Evolutionary conservation across 2,797 vertebrate genomes (phyloP).

Genomic region (Nyctibius grandis): DNA sequence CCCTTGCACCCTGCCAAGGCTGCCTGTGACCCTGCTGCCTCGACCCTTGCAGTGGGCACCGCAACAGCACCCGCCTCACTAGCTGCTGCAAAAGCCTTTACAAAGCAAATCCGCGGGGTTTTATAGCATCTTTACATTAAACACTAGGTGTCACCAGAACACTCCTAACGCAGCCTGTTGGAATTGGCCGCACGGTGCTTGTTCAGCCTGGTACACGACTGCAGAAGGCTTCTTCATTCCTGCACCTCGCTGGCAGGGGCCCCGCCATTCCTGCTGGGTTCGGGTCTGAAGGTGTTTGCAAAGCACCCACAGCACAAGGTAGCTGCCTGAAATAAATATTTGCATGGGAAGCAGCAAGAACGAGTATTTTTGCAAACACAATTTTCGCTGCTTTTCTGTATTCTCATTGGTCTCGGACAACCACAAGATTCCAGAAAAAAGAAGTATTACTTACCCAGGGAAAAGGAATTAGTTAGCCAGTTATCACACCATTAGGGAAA

Average conservation of each 20-base stretch:
- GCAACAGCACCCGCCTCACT: not conserved
- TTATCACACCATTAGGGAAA: not conserved
- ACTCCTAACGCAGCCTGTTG: slow-evolving; percentile 15
- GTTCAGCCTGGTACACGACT: not conserved
- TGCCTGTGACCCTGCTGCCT: not conserved
- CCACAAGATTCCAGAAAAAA: accelerated
- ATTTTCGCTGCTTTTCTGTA: not conserved
- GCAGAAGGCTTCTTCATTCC: not conserved
- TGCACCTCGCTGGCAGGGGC: not conserved
- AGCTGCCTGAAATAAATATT: not conserved
- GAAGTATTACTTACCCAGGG: not conserved
- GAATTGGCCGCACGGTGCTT: not conserved
- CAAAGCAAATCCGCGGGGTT: accelerated
- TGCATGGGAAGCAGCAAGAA: not conserved
- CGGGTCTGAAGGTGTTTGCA: not conserved
- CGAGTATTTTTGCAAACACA: accelerated
- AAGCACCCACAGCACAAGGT: not conserved
- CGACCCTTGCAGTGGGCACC: not conserved
- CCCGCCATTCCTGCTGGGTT: not conserved
- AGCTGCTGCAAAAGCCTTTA: not conserved
- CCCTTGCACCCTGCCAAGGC: not conserved
- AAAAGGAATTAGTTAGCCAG: not conserved
- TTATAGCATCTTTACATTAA: slow-evolving; percentile 6
- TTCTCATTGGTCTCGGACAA: not conserved
- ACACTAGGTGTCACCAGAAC: slow-evolving; percentile 74